Evolutionary conservation across 1,140 invertebrate genomes (phyloP).

Genomic region (Ctenoplectra terminalis): DNA sequence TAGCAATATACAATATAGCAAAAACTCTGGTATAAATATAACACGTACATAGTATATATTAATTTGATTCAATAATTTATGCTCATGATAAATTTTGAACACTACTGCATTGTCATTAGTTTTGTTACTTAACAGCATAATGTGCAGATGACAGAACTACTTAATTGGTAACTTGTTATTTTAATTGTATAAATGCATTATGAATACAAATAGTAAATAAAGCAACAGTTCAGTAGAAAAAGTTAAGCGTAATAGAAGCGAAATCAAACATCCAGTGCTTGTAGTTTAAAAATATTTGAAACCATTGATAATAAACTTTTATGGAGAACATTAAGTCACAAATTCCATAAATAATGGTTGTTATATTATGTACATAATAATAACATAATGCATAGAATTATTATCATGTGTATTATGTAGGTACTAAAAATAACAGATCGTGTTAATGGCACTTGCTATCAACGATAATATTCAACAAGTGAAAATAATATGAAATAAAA

Average conservation of each 20-base stretch:
- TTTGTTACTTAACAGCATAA: slow-evolving; percentile 41
- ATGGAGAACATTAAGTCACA: not conserved
- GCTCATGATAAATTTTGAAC: slow-evolving; percentile 1
- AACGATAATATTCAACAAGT: not conserved
- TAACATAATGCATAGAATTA: slow-evolving; percentile 6
- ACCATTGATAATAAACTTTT: not conserved
- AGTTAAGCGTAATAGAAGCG: not conserved
- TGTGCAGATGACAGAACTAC: not conserved
- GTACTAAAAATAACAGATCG: not conserved
- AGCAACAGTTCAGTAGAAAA: not conserved
- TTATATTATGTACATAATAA: not conserved
- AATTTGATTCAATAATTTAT: slow-evolving; percentile 44
- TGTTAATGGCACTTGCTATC: not conserved
- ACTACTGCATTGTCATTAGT: not conserved
- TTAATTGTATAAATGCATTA: slow-evolving; percentile 42
- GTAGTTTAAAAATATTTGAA: not conserved
- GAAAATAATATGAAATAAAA: not conserved
- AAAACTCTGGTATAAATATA: slow-evolving; percentile 71
- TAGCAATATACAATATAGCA: slow-evolving; percentile 66
- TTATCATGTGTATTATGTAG: not conserved
- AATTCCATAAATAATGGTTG: not conserved
- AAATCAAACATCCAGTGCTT: slow-evolving; percentile 2
- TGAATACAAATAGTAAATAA: slow-evolving; percentile 23
- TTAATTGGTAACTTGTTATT: slow-evolving; percentile 11
- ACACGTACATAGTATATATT: slow-evolving; percentile 54